Conservation (phyloP, 2,888 invertebrate genomes). For the Habrosyne pyritoides region DNA sequence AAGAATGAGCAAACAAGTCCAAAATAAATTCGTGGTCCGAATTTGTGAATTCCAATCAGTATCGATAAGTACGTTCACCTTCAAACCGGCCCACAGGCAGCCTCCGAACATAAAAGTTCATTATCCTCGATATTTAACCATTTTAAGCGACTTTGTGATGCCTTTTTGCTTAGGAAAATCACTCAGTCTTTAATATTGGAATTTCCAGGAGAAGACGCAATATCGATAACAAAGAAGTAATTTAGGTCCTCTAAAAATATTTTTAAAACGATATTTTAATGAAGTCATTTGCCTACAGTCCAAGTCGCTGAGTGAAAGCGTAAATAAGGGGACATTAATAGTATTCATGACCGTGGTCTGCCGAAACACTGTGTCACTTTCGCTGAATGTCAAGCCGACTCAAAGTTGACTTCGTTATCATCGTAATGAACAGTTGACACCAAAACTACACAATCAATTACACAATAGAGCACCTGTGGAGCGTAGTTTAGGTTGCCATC, state of each 20-base stretch:
- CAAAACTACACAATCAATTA: conserved; percentile 25
- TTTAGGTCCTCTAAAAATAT: not conserved
- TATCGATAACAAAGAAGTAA: conserved; percentile 4
- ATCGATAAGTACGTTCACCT: conserved; percentile 74
- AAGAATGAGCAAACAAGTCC: conserved; percentile 67
- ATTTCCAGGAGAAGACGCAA: conserved; percentile 10
- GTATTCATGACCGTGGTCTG: conserved; percentile 57
- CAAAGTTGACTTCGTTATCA: conserved; percentile 50
- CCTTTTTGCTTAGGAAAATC: conserved; percentile 35
- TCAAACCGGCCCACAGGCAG: conserved; percentile 73
- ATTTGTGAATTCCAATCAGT: conserved; percentile 71
- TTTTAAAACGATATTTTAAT: not conserved
- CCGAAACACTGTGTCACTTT: conserved; percentile 72
- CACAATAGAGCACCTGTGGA: conserved; percentile 25
- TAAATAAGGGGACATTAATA: conserved; percentile 65
- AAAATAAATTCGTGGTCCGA: conserved; percentile 63
- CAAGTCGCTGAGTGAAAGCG: conserved; percentile 63
- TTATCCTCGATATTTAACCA: conserved; percentile 71
- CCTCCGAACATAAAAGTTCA: conserved; percentile 67
- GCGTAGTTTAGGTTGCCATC: conserved; percentile 13
- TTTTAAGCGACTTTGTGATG: conserved; percentile 52
- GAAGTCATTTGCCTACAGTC: not conserved
- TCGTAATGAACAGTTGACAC: conserved; percentile 24
- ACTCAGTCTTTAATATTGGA: conserved; percentile 17
- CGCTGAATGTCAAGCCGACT: conserved; percentile 53